Base-by-base conservation (phyloP, 2,888 invertebrate species). In the Stegophylla sp. region DNA sequence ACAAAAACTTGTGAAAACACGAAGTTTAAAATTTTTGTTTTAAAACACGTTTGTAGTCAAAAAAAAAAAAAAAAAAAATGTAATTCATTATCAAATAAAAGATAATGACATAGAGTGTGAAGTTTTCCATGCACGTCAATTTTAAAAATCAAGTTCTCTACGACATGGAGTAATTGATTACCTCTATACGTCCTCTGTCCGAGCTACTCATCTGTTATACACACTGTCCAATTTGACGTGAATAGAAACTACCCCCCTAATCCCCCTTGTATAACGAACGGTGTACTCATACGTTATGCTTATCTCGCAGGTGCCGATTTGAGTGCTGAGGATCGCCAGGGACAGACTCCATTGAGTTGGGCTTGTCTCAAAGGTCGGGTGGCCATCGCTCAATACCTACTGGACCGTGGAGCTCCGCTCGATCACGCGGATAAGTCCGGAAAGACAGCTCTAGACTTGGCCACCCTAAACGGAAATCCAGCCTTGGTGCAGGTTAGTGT, bases 261-360 rank as follows among this genome's bases (percentile, higher is more conserved):
- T n/a, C n/a, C n/a, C n/a, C n/a, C n/a, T n/a, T n/a, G n/a, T n/a
- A n/a, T n/a, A n/a, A n/a, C n/a, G n/a, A n/a, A n/a, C n/a, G n/a
- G n/a, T n/a, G n/a, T n/a, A n/a, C n/a, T n/a, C n/a, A n/a, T n/a
- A n/a, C n/a, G n/a, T n/a, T n/a, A n/a, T n/a, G n/a, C n/a, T n/a
- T n/a, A n/a, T n/a, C n/a, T n/a, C 53, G 13, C 51, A 84, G 85
- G 84, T 72, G 84, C 84, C 9, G 84, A 85, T 64, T 83, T 85
- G 20, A 82, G 82, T 12, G 81, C 84, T 15, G 83, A 91, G 75
- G 98, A 98, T 86, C 90, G 91, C 53, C 97, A 97, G 85, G 97
- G 97, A 0, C 88, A 96, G 82, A 94, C 95, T 0, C 92, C 97
- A 0, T 88, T 98, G 0, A 93, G 94, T 81, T 97, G 97, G 96